These are phyloP conservation scores for Sepioteuthis lessoniana DNA, from an alignment of 2,888 invertebrate species.

Conservation along the genomic window DNA sequence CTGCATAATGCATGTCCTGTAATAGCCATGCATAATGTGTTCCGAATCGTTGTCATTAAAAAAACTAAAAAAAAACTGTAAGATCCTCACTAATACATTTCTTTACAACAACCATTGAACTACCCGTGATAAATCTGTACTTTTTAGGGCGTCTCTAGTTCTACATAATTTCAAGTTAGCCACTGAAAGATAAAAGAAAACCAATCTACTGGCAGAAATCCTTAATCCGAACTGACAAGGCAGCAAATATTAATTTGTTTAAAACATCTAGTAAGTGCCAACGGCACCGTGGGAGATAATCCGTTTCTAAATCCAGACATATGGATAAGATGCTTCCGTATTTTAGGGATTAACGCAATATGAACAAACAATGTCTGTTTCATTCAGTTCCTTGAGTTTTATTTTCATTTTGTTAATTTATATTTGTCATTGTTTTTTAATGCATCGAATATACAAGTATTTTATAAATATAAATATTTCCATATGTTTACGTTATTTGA, in stretches of 20 bases:
- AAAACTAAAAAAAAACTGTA: no score
- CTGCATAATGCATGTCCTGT: no score
- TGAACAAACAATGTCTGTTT: not conserved
- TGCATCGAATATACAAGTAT: no score
- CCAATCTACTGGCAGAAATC: not conserved
- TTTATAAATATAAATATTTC: no score
- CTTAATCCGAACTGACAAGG: not conserved
- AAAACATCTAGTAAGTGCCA: not conserved
- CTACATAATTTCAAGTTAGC: not conserved
- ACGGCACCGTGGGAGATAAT: not conserved
- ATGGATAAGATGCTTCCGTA: conserved; percentile 11
- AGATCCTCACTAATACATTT: no score
- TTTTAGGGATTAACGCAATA: conserved; percentile 6
- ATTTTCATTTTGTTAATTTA: no score
- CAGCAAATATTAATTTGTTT: conserved; percentile 33
- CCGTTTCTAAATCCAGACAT: conserved; percentile 33
- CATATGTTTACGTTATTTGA: no score
- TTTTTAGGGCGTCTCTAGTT: not conserved
- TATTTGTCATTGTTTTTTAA: no score
- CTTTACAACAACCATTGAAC: no score
- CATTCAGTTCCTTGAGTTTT: not conserved
- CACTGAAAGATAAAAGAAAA: not conserved
- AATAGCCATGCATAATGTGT: no score
- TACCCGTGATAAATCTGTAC: no score
- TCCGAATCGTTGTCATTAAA: no score